Evolutionary conservation across 2,888 invertebrate genomes (phyloP), one percentile per base, ranked within the genome.

Genomic region (Chaetoderma sp.): DNA sequence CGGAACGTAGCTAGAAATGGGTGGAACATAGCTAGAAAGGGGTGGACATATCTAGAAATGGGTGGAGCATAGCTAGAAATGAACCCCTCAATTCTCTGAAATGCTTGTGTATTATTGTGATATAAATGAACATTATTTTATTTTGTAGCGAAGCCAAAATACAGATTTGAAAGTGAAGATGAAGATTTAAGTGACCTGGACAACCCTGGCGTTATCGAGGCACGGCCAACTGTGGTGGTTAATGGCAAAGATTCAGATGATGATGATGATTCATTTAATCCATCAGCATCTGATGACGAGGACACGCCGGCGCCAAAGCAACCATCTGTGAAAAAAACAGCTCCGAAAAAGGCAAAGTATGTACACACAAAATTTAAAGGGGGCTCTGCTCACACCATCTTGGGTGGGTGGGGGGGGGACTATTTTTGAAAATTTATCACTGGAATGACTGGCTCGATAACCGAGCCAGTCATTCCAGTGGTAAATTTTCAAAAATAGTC

Each of bases 151-250:
- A 70, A 75, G 47, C 71, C 73, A 32, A 75, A 73, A 54, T 79
- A 77, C 57, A 71, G 64, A 13, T 76, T 72, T 61, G 74, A 68
- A 13, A 65, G 70, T 39, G 77, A 80, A 16, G 73, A 77, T 0
- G 78, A 77, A 27, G 60, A 70, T n/a, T 68, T 66, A 13, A 64
- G 59, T 1, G 62, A 65, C 8, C 45, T 56, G 45, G 60, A 70
- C 16, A 68, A 58, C 13, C 70, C 67, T 54, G 73, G 70, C 23
- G 61, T 36, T 32, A 70, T 50, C 0, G 63, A 58, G 25, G 65
- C 66, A 13, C 18, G 59, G 10, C 13, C 39, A 1, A 60, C 18
- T 13, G 28, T 28, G 47, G 44, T 50, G 27, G 23, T 44, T 36
- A 63, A 50, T 44, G 61, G 59, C 59, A 64, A 64, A 28, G 68